Base-by-base conservation (phyloP, 2,888 invertebrate species). In the Drosophila silvestris region DNA sequence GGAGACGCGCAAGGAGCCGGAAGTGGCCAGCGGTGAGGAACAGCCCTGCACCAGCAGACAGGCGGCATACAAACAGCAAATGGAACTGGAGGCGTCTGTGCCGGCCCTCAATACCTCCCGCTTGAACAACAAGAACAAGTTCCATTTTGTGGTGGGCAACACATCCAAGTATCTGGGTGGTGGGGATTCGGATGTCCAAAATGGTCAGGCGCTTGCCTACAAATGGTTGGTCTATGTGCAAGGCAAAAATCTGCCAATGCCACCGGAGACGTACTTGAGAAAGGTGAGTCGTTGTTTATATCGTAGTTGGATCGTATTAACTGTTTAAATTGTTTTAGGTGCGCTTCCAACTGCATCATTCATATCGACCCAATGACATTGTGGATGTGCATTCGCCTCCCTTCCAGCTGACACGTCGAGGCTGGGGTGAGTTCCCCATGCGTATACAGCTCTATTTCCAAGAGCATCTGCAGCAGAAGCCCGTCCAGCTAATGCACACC, bases 391-490 rank as follows among this genome's bases (percentile, higher is more conserved):
- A 96, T 68, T 94, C 95, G 41, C 95, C 96, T 0, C 98, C 98
- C 0, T 98, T 97, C 94, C 97, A 97, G 93, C 92, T 98, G 67
- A 96, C 96, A 0, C 94, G 97, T 44, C 95, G 97, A 70, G 98
- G 98, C 26, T 98, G 98, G 98, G 98, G 98, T 16, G 98, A 98
- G 94, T 98, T 98, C 94, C 97, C 97, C 0, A 95, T 98, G 7
- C 94, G 96, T 60, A 95, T 98, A 4, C 97, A 97, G 92, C 94
- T 98, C 2, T 96, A 96, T 93, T 98, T 98, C 92, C 94, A 95
- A 7, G 94, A 95, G 47, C 95, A 96, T 66, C 92, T 94, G 10
- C 93, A 96, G 22, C 97, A 98, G 92, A 96, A 97, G 73, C 97
- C 97, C 0, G 95, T 97, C 35, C 96, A 96, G 81, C 94, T 98